Evolutionary conservation across 2,113 vertebrate genomes (phyloP).

Genomic region (Coregonus clupeaformis): DNA sequence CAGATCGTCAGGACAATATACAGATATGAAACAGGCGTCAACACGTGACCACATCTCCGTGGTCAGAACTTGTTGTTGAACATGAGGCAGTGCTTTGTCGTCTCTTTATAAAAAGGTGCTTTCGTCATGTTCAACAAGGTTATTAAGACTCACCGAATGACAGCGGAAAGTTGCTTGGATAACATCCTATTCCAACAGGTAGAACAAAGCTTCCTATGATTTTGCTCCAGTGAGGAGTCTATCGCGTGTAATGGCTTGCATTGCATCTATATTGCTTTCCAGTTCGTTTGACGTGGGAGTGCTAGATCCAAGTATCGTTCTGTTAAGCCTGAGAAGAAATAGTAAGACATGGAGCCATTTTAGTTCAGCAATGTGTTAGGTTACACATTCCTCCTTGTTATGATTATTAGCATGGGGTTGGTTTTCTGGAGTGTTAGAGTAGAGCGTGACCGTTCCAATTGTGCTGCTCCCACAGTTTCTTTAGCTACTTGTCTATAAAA

Average conservation of each 20-base stretch:
- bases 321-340: slow-evolving; percentile 76
- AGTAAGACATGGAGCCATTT: slow-evolving; percentile 49
- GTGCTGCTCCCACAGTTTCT: not conserved
- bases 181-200: slow-evolving; percentile 42
- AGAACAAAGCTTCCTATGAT: slow-evolving; percentile 45
- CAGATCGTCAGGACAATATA: slow-evolving; percentile 11
- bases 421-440: slow-evolving; percentile 38
- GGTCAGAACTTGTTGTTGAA: slow-evolving; percentile 26
- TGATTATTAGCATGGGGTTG: slow-evolving; percentile 18
- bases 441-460: not conserved
- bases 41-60: slow-evolving; percentile 8
- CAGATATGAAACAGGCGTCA: not conserved
- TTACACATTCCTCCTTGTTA: slow-evolving; percentile 28
- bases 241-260: slow-evolving; percentile 71
- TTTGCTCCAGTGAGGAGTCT: slow-evolving; percentile 42
- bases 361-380: slow-evolving; percentile 33
- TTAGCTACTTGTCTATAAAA: not conserved
- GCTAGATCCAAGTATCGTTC: slow-evolving; percentile 49
- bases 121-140: slow-evolving; percentile 45
- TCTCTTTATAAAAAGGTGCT: slow-evolving; percentile 52
- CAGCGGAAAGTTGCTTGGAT: slow-evolving; percentile 31
- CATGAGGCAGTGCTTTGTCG: slow-evolving; percentile 55
- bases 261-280: slow-evolving; percentile 78
- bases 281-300: slow-evolving; percentile 52
- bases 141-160: slow-evolving; percentile 43